A percentile compares a stretch with the other conserved stretches of the same genome.
These are phyloP conservation scores for Epinephelus malabaricus DNA, from an alignment of 2,797 vertebrate genomes.

Conservation along the genomic window DNA sequence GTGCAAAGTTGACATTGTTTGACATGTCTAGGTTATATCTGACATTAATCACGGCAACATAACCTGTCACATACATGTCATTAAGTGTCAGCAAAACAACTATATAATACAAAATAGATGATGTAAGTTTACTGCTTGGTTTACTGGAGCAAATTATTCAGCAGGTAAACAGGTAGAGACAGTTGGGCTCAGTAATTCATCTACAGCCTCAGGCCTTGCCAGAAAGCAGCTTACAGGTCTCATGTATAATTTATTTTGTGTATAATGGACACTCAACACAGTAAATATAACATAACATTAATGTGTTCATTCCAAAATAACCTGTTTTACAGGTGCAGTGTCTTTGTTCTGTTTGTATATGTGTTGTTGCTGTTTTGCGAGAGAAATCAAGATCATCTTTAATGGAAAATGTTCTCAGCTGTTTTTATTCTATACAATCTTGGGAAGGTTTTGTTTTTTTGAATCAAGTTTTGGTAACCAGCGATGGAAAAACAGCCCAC, in stretches of 20 bases:
- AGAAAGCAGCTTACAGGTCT: constrained; percentile 1
- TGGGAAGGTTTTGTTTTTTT: neutral
- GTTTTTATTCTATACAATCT: neutral
- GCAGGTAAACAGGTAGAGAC: constrained; percentile 9
- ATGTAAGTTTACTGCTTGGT: neutral
- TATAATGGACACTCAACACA: neutral
- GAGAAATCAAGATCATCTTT: too few species aligned
- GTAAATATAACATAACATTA: neutral
- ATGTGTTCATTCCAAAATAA: neutral
- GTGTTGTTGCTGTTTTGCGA: too few species aligned
- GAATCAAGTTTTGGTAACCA: neutral
- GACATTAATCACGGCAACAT: too few species aligned
- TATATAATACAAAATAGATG: neutral
- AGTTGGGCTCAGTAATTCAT: constrained; percentile 1
- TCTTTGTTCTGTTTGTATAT: neutral
- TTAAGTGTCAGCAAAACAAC: too few species aligned
- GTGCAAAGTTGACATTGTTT: too few species aligned
- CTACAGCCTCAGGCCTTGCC: constrained; percentile 8
- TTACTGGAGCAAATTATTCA: neutral
- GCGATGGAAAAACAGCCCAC: neutral
- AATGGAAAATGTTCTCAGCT: too few species aligned
- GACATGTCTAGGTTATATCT: too few species aligned
- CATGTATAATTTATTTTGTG: constrained; percentile 1
- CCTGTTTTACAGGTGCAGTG: neutral
- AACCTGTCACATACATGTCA: too few species aligned